A percentile compares a stretch with the other conserved stretches of the same genome.
Conservation (phyloP, 23 tunicate species). For the Diplosoma virens region DNA sequence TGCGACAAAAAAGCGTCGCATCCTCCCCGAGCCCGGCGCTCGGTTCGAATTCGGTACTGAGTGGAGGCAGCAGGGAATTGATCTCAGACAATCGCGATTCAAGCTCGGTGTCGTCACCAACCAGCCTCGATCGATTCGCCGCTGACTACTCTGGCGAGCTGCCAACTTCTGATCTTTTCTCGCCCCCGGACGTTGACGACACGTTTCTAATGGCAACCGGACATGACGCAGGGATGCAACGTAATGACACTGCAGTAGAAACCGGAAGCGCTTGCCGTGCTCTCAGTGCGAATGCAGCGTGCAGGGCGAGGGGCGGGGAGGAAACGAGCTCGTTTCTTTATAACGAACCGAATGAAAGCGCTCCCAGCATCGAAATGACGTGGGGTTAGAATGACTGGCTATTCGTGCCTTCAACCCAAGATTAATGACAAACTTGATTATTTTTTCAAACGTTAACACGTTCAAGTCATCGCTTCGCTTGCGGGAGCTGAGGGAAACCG, state of each 20-base stretch:
- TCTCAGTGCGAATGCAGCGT: background rate
- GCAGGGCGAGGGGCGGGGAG: too few relatives aligned
- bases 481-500: too few relatives aligned
- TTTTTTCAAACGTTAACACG: too few relatives aligned
- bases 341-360: too few relatives aligned
- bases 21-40: background rate
- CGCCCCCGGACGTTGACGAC: slow-evolving; percentile 23
- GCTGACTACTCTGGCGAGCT: slow-evolving; percentile 5
- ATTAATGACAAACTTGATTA: too few relatives aligned
- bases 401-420: too few relatives aligned
- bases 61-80: background rate
- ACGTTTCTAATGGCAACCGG: slow-evolving; percentile 28
- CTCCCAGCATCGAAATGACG: too few relatives aligned
- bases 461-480: too few relatives aligned
- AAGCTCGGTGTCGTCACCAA: slow-evolving; percentile 15
- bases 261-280: slow-evolving; percentile 14
- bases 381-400: too few relatives aligned
- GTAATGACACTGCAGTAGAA: slow-evolving; percentile 9
- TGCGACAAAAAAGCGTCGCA: background rate
- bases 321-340: too few relatives aligned
- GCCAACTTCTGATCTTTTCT: slow-evolving; percentile 10
- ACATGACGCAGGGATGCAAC: slow-evolving; percentile 3
- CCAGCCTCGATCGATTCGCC: background rate
- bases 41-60: background rate
- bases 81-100: background rate